These are phyloP conservation scores for Menura novaehollandiae DNA, from an alignment of 2,113 vertebrate genomes.

Conservation along the genomic window DNA sequence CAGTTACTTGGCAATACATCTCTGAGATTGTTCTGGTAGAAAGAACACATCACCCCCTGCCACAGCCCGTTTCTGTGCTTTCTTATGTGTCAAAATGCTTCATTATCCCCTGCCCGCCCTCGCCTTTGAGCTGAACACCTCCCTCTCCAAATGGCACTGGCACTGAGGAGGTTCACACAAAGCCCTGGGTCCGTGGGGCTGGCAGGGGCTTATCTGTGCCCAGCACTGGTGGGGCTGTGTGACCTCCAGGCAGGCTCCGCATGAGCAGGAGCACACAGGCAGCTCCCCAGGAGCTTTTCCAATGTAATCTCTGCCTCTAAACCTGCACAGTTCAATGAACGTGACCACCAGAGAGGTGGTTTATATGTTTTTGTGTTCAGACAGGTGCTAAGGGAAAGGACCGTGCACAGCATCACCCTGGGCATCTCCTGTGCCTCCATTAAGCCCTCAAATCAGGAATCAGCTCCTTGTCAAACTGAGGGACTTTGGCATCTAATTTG, in stretches of 20 bases:
- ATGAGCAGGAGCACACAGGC: neutral
- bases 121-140: neutral
- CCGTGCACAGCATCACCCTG: neutral
- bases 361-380: neutral
- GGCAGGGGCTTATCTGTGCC: neutral
- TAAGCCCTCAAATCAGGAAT: neutral
- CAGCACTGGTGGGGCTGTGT: neutral
- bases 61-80: constrained; percentile 9
- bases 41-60: constrained; percentile 39
- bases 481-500: neutral
- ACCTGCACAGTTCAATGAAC: neutral
- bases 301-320: neutral
- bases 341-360: neutral
- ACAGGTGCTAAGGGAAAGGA: neutral
- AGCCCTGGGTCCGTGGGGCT: neutral
- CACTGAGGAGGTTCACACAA: neutral
- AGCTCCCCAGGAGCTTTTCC: neutral
- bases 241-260: neutral
- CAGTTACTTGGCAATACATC: constrained; percentile 48
- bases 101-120: constrained; percentile 22
- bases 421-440: neutral
- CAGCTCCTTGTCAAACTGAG: neutral
- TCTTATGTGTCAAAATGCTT: constrained; percentile 39
- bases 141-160: neutral
- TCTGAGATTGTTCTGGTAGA: constrained; percentile 34